Evolutionary conservation across 2,113 vertebrate species (phyloP).

Genomic region (Oostethus manadensis): DNA sequence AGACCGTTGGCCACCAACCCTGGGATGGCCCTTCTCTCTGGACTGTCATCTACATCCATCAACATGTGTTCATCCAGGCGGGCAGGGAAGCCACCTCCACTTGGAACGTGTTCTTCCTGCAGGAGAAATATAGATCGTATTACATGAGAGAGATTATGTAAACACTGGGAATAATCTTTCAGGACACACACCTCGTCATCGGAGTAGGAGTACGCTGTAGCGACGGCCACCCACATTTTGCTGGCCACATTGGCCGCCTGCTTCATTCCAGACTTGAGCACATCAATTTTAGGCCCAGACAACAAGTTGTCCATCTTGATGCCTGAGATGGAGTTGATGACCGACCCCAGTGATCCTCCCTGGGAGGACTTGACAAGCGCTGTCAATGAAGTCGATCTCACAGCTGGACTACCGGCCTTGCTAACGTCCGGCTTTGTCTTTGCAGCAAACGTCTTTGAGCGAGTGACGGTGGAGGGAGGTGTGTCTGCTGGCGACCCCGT

Average conservation of each 20-base stretch:
- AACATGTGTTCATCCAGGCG: constrained; percentile 80
- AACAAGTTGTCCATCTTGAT: constrained; percentile 90
- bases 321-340: constrained; percentile 86
- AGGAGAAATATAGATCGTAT: not conserved
- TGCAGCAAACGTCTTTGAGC: constrained; percentile 84
- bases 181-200: constrained; percentile 83
- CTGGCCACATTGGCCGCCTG: constrained; percentile 92
- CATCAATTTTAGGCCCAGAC: constrained; percentile 92
- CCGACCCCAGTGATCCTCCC: constrained; percentile 83
- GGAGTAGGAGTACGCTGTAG: constrained; percentile 85
- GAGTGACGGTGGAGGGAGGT: constrained; percentile 72
- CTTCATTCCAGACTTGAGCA: constrained; percentile 91
- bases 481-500: constrained; percentile 45
- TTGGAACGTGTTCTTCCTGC: constrained; percentile 78
- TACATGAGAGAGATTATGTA: not conserved
- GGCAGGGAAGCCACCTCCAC: constrained; percentile 78
- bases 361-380: constrained; percentile 83
- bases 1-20: constrained; percentile 80
- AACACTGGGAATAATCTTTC: fast-evolving
- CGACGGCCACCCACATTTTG: constrained; percentile 90
- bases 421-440: constrained; percentile 67
- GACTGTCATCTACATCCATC: constrained; percentile 61
- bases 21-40: constrained; percentile 61
- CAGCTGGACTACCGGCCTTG: constrained; percentile 59
- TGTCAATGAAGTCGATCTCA: constrained; percentile 77